Conservation (phyloP, 2,888 invertebrate genomes). For the Achlya flavicornis region DNA sequence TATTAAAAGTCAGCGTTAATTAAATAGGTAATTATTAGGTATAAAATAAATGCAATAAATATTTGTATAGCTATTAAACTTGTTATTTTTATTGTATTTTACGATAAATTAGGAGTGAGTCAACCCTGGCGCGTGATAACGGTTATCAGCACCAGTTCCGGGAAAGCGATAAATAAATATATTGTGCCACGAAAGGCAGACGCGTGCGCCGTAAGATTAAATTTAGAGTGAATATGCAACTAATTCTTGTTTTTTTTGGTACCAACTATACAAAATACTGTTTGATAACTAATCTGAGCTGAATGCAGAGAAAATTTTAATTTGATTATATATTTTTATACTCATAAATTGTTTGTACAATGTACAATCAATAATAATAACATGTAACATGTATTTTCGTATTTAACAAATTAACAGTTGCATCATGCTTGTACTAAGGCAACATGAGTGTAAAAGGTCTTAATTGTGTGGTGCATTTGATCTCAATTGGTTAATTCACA, state of each 20-base stretch:
- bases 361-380: no score
- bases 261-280: no score
- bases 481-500: slow-evolving; percentile 57
- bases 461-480: slow-evolving; percentile 40
- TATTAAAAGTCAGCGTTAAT: no score
- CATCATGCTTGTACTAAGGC: not conserved
- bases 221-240: not conserved
- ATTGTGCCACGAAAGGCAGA: slow-evolving; percentile 31
- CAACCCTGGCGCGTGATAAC: slow-evolving; percentile 41
- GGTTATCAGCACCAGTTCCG: slow-evolving; percentile 49
- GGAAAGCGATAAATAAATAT: slow-evolving; percentile 44
- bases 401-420: not conserved
- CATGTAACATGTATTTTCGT: no score
- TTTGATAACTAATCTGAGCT: no score
- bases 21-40: not conserved
- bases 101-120: slow-evolving; percentile 8
- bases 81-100: slow-evolving; percentile 1
- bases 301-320: no score
- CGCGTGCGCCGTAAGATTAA: slow-evolving; percentile 2
- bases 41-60: not conserved
- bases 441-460: slow-evolving; percentile 1
- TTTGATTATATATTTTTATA: no score
- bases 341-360: no score
- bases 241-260: no score
- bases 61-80: not conserved